Base-by-base conservation (phyloP, 2,888 invertebrate species). In the Lithodes maja region DNA sequence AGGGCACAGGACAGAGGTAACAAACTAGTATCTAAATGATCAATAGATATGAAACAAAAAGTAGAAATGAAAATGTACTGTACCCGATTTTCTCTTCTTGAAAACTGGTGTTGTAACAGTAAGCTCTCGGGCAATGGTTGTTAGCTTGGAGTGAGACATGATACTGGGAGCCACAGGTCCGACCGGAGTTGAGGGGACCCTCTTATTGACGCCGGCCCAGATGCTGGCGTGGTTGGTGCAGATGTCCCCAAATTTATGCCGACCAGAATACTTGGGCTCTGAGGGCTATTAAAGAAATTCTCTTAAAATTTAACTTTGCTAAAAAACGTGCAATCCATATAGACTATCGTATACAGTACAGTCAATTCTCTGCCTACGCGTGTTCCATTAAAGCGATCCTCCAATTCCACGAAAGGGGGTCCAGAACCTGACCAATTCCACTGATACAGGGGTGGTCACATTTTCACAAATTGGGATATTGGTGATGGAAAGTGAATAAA, bases 201-300 rank as follows among this genome's bases (percentile, higher is more conserved):
- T 80, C 52, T 12, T 77, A 7, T 68, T 74, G 52, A 71, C 68
- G 68, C 81, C 81, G 2, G 50, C 83, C 91, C 91, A 91, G 2
- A 91, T 90, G 61, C 90, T 87, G 7, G 80, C 82, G 55, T 85
- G 85, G 49, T 33, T 75, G 3, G 87, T 15, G 2, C 79, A 54
- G 9, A 86, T 55, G 5, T 82, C 75, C 3, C 85, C 87, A 0
- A 15, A 54, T 81, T 77, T 71, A 15, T 79, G 50, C 91, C 87
- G 89, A 15, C 87, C 78, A 1, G 89, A 90, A 17, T 90, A 91
- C 77, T 87, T 91, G 68, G 85, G 54, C n/a, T 75, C 83, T 69
- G 90, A 78, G 9, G 85, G 82, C 91, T 91, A 77, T 53, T 53
- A 17, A 7, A 33, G 15, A 33, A 33, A 33, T 33, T 33, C 33